Evolutionary conservation across 2,113 vertebrate genomes (phyloP), one percentile per base, ranked within the genome.

Genomic region (Cyprinus carpio): DNA sequence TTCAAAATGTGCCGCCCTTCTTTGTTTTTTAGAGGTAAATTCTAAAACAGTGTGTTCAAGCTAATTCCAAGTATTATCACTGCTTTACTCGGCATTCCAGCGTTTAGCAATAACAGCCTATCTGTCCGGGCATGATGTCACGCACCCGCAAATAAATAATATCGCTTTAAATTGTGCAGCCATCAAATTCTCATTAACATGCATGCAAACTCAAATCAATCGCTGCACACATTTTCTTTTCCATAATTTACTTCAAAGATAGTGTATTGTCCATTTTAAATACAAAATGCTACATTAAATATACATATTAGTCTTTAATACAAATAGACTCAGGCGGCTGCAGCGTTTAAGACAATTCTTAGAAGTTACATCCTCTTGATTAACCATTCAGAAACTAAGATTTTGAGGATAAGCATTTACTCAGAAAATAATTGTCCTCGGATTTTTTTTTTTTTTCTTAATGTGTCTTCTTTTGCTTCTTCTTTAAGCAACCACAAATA

Each of bases 221-320:
- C 94, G 93, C 95, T 97, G 96, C 96, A 99, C 96, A 97, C 94
- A 91, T 95, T 94, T 93, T 94, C 90, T 91, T 92, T 93, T 92
- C 94, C 96, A 99, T 99, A 98, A 99, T 98, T 99, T 99, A 99
- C 97, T 99, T 98, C 96, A 97, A 98, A 98, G 97, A 98, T 98
- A 98, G 93, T 94, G 96, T 97, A 94, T 97, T 96, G 97, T 97
- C 96, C 96, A 98, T 99, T 99, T 96, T 99, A 99, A 99, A 99
- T 99, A 99, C 97, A 99, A 99, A 98, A 94, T 96, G 97, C 97
- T 98, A 99, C 98, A 98, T 99, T 98, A 99, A 99, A 99, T 99
- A 98, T 98, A 99, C 98, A 99, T 97, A 96, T 98, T 96, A 96
- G 96, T 96, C 94, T 97, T 97, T 96, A 93, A 96, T 99, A 99